phyloP scores from a whole-genome alignment of 2,888 invertebrate genomes.

The Napeogenes inachia region DNA sequence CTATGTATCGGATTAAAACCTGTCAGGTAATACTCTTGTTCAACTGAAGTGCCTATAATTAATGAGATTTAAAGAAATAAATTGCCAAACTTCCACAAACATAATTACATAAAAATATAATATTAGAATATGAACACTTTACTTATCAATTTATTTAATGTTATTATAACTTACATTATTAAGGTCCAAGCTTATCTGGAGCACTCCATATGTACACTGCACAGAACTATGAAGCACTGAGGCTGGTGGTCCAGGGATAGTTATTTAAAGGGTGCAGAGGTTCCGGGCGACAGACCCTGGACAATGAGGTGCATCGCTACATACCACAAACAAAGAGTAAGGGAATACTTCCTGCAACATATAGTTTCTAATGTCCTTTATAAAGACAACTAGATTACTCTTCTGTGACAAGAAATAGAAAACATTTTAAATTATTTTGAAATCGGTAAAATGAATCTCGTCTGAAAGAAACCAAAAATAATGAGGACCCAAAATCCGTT shows the following conservation, averaged over 20 bases:
- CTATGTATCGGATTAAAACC: background rate
- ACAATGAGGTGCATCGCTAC: conserved; percentile 65
- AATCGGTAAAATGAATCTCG: too few species aligned
- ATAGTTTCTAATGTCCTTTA: conserved; percentile 53
- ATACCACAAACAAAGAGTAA: conserved; percentile 67
- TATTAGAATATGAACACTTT: background rate
- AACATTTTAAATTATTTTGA: background rate
- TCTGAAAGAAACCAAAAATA: too few species aligned
- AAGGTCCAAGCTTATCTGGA: background rate
- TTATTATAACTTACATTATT: background rate
- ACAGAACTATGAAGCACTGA: conserved; percentile 42
- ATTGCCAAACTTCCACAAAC: too few species aligned
- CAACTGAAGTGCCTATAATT: too few species aligned
- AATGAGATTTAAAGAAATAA: too few species aligned
- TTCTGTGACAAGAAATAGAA: too few species aligned
- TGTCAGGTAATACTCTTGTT: background rate
- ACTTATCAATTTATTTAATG: background rate
- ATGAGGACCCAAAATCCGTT: too few species aligned
- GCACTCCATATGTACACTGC: conserved; percentile 9
- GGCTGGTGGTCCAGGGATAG: conserved; percentile 50
- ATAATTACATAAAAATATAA: too few species aligned
- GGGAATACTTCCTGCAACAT: conserved; percentile 73
- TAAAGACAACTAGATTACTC: conserved; percentile 13
- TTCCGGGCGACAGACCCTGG: conserved; percentile 59
- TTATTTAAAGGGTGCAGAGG: conserved; percentile 63